Base-by-base conservation (phyloP, 2,888 invertebrate species). In the Ophioninae sp. region DNA sequence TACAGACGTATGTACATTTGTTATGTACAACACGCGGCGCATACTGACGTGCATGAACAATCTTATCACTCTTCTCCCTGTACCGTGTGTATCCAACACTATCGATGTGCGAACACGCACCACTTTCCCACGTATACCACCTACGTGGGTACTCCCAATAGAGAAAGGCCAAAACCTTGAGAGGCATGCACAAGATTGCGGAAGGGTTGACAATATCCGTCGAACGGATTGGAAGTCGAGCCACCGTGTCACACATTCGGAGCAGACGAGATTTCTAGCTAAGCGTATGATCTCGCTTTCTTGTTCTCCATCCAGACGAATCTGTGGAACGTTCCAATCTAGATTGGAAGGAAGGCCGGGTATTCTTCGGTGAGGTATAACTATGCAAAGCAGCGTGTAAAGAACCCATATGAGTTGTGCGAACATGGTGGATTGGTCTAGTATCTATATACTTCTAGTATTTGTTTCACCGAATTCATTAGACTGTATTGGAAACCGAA, bases 121-220 rank as follows among this genome's bases (percentile, higher is more conserved):
- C 13, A 44, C 30, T 2, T 59, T n/a, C 3, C 30, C 30, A 30
- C 6, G 20, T 67, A 59, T 37, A 64, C n/a, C 44, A 30, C 30
- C 39, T 70, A 57, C 41, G 78, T 64, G 41, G 56, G 37, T 67
- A 64, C 30, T 65, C 59, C 50, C 39, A 37, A 65, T 41, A 78
- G 56, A 75, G 41, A 76, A 76, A 70, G 65, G 74, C 67, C n/a
- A 75, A 70, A 70, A 56, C 37, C 21, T 41, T 21, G 72, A 68
- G 75, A 64, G 41, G 50, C 50, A 69, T 85, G 85, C 84, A 84
- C 82, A 82, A 74, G 86, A 79, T 87, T 86, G 84, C 86, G 87
- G 83, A 86, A 84, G 87, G 86, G 86, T 85, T 88, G 85, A 89
- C 88, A 89, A 91, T 90, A 90, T 90, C 88, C 89, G 89, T 87